These are phyloP conservation scores for Siniperca chuatsi DNA, from an alignment of 2,113 vertebrate genomes.

Conservation along the genomic window DNA sequence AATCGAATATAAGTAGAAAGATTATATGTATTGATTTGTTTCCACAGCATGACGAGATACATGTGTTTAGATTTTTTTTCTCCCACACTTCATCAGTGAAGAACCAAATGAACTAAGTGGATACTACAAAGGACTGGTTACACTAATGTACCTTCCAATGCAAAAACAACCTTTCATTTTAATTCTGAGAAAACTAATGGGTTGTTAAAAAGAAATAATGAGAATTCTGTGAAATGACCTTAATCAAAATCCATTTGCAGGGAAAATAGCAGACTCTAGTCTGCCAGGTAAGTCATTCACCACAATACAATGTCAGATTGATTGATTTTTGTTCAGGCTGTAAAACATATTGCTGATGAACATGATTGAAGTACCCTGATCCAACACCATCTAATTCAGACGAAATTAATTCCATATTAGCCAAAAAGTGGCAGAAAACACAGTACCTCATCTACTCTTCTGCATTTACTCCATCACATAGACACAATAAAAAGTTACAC, in stretches of 20 bases:
- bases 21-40: background rate
- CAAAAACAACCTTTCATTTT: constrained; percentile 21
- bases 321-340: constrained; percentile 42
- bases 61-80: background rate
- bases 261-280: background rate
- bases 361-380: constrained; percentile 17
- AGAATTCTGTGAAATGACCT: constrained; percentile 51
- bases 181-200: constrained; percentile 40
- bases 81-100: constrained; percentile 10
- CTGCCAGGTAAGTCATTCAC: constrained; percentile 29
- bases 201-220: constrained; percentile 47
- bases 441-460: too few relatives aligned
- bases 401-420: constrained; percentile 19
- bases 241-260: constrained; percentile 48
- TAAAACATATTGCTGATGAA: constrained; percentile 20
- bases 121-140: background rate
- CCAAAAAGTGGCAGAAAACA: background rate
- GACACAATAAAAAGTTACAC: background rate
- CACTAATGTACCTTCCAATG: constrained; percentile 26
- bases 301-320: constrained; percentile 5
- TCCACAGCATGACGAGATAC: background rate
- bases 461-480: background rate
- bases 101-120: background rate
- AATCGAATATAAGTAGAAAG: background rate
- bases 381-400: background rate